phyloP scores from a whole-genome alignment of 2,888 invertebrate species.

The Torymus auratus region DNA sequence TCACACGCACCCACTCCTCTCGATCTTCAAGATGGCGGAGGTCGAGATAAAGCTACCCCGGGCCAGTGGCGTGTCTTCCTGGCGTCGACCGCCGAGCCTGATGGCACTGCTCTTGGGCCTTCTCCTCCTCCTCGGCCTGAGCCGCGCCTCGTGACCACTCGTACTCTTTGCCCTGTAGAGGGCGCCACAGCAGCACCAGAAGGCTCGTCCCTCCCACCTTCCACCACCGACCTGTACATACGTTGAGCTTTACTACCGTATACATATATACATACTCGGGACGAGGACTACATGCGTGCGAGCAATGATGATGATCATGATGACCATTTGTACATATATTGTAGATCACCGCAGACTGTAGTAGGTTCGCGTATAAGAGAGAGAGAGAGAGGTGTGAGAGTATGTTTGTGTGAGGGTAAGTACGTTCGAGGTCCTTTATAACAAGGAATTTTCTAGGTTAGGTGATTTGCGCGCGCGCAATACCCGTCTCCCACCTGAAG shows the following conservation, averaged over 20 bases:
- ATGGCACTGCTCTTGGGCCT: slow-evolving; percentile 7
- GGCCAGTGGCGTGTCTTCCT: slow-evolving; percentile 75
- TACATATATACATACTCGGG: slow-evolving; percentile 46
- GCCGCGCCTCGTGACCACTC: slow-evolving; percentile 50
- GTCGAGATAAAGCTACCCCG: slow-evolving; percentile 91
- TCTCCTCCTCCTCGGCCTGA: neutral
- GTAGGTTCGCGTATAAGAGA: slow-evolving; percentile 13
- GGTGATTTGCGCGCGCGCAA: neutral
- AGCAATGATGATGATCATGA: neutral
- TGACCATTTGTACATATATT: slow-evolving; percentile 44
- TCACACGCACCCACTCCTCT: slow-evolving; percentile 90
- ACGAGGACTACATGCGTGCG: slow-evolving; percentile 31
- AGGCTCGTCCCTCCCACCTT: slow-evolving; percentile 7
- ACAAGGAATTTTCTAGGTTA: slow-evolving; percentile 43
- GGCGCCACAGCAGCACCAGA: neutral
- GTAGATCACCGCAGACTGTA: too few relatives aligned
- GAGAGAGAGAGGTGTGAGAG: neutral
- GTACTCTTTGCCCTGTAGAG: neutral
- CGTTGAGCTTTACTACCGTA: slow-evolving; percentile 53
- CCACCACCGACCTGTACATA: slow-evolving; percentile 50
- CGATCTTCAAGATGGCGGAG: slow-evolving; percentile 95
- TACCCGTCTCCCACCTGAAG: neutral
- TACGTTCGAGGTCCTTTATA: slow-evolving; percentile 44
- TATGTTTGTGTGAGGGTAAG: neutral
- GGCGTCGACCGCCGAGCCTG: neutral